These are phyloP conservation scores for Chionoecetes opilio DNA, from an alignment of 1,140 invertebrate genomes.

Conservation along the genomic window DNA sequence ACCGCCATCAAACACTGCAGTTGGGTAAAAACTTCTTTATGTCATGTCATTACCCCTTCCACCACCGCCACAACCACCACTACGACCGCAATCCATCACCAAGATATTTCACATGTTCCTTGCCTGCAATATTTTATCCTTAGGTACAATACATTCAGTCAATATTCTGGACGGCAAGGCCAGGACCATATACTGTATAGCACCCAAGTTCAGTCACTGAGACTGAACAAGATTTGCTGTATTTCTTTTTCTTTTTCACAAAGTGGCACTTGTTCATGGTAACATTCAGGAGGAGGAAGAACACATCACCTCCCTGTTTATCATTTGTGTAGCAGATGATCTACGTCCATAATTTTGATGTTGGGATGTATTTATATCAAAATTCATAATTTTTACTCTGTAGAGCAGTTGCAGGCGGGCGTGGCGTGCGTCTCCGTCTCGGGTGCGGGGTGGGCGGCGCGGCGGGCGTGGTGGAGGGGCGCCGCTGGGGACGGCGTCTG, in stretches of 20 bases:
- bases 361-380: neutral
- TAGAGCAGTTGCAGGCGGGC: conserved; percentile 22
- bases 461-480: neutral
- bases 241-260: no score
- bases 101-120: no score
- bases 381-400: conserved; percentile 12
- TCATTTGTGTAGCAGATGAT: neutral
- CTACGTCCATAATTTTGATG: neutral
- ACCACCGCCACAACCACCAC: neutral
- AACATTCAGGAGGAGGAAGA: no score
- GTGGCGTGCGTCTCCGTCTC: conserved; percentile 36
- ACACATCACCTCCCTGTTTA: no score
- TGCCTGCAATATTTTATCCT: neutral
- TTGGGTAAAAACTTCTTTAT: neutral
- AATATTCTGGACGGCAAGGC: neutral
- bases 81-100: no score
- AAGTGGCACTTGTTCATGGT: no score
- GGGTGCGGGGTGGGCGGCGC: conserved; percentile 30
- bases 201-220: no score
- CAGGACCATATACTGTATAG: no score
- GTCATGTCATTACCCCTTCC: no score
- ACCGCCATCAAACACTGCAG: neutral
- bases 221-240: no score
- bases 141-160: conserved; percentile 20
- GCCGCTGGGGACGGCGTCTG: conserved; percentile 27